phyloP scores from a whole-genome alignment of 1,140 invertebrate genomes.

The Pachypsylla venusta region DNA sequence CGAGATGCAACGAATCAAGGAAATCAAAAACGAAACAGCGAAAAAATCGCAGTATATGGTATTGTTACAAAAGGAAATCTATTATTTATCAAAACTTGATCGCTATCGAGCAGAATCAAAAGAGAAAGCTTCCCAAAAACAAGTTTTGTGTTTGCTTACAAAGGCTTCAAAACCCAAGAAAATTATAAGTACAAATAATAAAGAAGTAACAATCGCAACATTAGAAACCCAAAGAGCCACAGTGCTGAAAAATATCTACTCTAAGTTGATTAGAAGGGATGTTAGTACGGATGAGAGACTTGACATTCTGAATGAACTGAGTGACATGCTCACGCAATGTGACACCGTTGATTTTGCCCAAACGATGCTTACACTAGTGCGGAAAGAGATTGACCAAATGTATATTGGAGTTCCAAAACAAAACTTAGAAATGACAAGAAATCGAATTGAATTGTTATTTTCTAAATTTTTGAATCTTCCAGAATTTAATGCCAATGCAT shows the following conservation, averaged over 20 bases:
- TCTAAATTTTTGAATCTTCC: slow-evolving; percentile 18
- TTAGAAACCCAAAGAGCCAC: slow-evolving; percentile 45
- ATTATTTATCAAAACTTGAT: slow-evolving; percentile 34
- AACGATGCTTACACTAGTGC: slow-evolving; percentile 39
- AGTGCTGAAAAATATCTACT: slow-evolving; percentile 41
- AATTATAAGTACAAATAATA: slow-evolving; percentile 42
- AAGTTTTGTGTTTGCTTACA: slow-evolving; percentile 38
- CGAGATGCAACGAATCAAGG: slow-evolving; percentile 39
- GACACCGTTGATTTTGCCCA: slow-evolving; percentile 33
- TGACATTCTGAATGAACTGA: slow-evolving; percentile 39
- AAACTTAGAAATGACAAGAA: slow-evolving; percentile 38
- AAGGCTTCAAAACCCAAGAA: slow-evolving; percentile 41
- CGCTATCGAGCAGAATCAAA: slow-evolving; percentile 39
- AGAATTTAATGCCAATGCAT: slow-evolving; percentile 19
- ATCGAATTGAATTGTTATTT: slow-evolving; percentile 33
- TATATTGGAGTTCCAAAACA: slow-evolving; percentile 33
- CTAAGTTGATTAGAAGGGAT: slow-evolving; percentile 34
- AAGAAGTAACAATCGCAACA: slow-evolving; percentile 44
- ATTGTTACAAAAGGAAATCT: slow-evolving; percentile 45
- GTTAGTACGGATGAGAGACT: slow-evolving; percentile 37
- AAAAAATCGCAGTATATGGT: slow-evolving; percentile 43
- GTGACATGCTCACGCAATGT: slow-evolving; percentile 24
- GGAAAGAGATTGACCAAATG: slow-evolving; percentile 42
- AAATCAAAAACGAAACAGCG: slow-evolving; percentile 37
- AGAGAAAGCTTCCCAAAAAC: slow-evolving; percentile 38